These are phyloP conservation scores for Apistogramma diplotaenia DNA, from an alignment of 2,113 vertebrate genomes.

Conservation along the genomic window DNA sequence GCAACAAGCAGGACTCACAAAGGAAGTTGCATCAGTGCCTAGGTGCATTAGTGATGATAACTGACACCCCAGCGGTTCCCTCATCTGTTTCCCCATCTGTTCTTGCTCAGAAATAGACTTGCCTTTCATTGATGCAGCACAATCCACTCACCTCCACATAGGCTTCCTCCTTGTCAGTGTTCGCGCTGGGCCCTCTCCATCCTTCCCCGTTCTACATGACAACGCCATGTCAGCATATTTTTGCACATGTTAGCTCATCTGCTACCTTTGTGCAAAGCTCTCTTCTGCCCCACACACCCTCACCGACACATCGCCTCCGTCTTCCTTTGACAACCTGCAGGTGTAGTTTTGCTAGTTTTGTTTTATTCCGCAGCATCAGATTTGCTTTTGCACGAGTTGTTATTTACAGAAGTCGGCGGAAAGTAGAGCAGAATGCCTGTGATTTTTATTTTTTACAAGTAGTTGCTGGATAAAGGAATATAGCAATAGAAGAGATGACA, in stretches of 20 bases:
- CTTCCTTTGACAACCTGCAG: constrained; percentile 7
- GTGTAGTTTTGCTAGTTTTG: neutral
- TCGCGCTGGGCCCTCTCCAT: neutral
- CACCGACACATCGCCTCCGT: neutral
- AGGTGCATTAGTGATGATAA: constrained; percentile 50
- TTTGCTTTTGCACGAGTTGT: constrained; percentile 20
- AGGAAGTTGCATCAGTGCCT: constrained; percentile 27
- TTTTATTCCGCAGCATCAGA: neutral
- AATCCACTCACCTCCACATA: constrained; percentile 28
- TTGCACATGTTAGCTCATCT: constrained; percentile 24
- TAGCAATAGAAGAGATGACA: constrained; percentile 15
- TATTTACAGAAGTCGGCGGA: constrained; percentile 38
- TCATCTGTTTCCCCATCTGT: constrained; percentile 67
- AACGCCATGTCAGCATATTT: neutral
- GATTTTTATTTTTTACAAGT: constrained; percentile 15
- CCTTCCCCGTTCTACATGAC: neutral
- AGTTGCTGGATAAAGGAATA: neutral
- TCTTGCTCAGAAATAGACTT: constrained; percentile 51
- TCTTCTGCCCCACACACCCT: neutral
- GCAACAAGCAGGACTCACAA: neutral
- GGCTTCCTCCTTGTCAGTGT: constrained; percentile 4
- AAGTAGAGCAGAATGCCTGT: constrained; percentile 22
- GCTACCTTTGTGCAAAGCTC: neutral
- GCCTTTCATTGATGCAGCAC: constrained; percentile 2
- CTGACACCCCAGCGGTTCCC: constrained; percentile 52